phyloP scores from a whole-genome alignment of 2,113 vertebrate genomes.

The Daboia siamensis region DNA sequence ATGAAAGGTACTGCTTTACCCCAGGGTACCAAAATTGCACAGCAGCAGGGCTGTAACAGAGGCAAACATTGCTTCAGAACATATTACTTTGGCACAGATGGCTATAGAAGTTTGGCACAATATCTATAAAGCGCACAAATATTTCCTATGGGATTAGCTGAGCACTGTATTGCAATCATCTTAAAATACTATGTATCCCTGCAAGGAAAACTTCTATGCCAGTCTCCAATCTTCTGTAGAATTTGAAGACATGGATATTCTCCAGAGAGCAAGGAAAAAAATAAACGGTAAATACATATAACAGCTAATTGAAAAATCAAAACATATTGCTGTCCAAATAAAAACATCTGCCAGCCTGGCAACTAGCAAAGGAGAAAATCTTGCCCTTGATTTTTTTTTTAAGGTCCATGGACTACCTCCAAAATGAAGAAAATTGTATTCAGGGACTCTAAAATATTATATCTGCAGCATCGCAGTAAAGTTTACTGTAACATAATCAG shows the following conservation, averaged over 20 bases:
- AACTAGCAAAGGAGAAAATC: constrained; percentile 5
- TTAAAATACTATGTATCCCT: constrained; percentile 13
- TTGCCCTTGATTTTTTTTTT: constrained; percentile 22
- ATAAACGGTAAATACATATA: constrained; percentile 15
- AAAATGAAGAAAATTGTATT: constrained; percentile 48
- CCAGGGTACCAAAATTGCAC: background rate
- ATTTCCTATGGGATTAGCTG: background rate
- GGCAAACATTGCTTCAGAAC: background rate
- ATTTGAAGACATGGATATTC: constrained; percentile 11
- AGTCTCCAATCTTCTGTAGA: background rate
- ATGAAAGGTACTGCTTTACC: background rate
- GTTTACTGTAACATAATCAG: constrained; percentile 22
- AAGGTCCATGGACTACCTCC: constrained; percentile 29
- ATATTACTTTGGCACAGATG: constrained; percentile 4
- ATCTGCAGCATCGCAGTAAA: constrained; percentile 21
- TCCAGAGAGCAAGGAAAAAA: constrained; percentile 12
- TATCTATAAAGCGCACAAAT: background rate
- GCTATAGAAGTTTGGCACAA: background rate
- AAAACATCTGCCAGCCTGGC: constrained; percentile 19
- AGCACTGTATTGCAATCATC: background rate
- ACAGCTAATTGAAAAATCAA: constrained; percentile 12
- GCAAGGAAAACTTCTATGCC: background rate
- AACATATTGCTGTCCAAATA: background rate
- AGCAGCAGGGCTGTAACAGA: constrained; percentile 16
- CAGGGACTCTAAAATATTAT: constrained; percentile 24